These are phyloP conservation scores for Menidia beryllina DNA, from an alignment of 2,113 vertebrate species.

Conservation along the genomic window DNA sequence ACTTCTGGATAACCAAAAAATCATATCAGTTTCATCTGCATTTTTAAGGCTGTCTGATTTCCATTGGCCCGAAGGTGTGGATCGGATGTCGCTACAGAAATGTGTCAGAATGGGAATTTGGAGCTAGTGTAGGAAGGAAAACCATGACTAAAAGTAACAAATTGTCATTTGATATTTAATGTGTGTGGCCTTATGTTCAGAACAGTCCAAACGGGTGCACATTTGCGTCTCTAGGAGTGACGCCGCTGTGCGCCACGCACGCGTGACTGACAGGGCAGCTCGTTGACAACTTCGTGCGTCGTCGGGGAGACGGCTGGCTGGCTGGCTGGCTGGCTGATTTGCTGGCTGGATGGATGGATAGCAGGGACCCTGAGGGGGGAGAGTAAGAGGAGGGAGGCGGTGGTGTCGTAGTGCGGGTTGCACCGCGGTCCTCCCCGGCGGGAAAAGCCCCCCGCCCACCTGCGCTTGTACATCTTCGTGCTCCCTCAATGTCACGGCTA, in stretches of 20 bases:
- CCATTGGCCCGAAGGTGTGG: no score
- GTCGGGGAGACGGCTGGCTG: conserved; percentile 21
- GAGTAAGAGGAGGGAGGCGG: not conserved
- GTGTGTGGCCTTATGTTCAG: not conserved
- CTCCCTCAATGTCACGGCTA: conserved; percentile 60
- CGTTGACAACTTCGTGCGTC: conserved; percentile 24
- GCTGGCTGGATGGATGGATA: not conserved
- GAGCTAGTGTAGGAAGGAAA: not conserved
- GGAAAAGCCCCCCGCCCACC: conserved; percentile 9
- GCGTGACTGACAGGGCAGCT: conserved; percentile 24
- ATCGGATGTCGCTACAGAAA: no score
- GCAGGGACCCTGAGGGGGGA: not conserved
- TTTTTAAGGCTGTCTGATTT: no score
- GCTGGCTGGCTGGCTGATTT: not conserved
- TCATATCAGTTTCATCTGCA: not conserved
- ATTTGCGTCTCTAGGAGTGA: not conserved
- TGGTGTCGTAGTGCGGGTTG: conserved; percentile 82
- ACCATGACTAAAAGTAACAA: no score
- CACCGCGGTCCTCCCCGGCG: conserved; percentile 61
- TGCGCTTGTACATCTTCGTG: not conserved
- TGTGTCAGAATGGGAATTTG: not conserved
- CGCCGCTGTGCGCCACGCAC: conserved; percentile 6
- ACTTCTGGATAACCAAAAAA: not conserved
- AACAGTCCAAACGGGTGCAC: not conserved
- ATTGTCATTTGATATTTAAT: no score